Conservation (phyloP, 2,113 vertebrate genomes). For the Heterotis niloticus region DNA sequence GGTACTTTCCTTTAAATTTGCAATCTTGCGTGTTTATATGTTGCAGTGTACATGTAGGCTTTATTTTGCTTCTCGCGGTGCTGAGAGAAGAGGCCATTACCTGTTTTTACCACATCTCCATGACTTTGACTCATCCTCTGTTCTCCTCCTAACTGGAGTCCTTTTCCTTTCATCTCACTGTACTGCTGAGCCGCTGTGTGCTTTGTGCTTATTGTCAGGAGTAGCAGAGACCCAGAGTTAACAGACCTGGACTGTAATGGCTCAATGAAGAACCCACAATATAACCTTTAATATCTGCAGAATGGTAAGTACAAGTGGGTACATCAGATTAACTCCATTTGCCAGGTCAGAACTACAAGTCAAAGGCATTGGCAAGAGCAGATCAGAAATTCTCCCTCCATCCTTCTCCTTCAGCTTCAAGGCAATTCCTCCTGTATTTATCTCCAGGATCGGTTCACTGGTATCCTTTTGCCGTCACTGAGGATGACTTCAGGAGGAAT, state of each 20-base stretch:
- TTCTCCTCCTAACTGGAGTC: too few species aligned
- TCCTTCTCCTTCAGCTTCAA: background rate
- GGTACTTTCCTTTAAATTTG: too few species aligned
- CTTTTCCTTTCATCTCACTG: background rate
- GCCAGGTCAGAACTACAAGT: background rate
- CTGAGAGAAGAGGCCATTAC: too few species aligned
- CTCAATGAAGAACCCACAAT: background rate
- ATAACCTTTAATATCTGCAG: background rate
- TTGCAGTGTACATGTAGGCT: too few species aligned
- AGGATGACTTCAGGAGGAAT: background rate
- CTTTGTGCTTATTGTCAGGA: background rate
- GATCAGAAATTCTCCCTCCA: too few species aligned
- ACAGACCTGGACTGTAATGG: background rate
- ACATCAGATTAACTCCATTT: background rate
- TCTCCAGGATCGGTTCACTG: background rate
- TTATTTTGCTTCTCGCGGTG: too few species aligned
- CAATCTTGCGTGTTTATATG: too few species aligned
- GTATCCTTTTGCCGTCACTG: background rate
- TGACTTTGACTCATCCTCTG: too few species aligned
- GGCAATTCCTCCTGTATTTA: background rate
- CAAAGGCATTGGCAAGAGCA: too few species aligned
- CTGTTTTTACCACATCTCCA: too few species aligned
- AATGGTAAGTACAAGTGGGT: too few species aligned
- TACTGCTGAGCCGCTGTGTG: background rate
- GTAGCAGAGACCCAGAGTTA: background rate